A percentile compares a stretch with the other conserved stretches of the same genome.
Conservation (phyloP, 2,113 vertebrate genomes). For the Pteropus alecto region DNA sequence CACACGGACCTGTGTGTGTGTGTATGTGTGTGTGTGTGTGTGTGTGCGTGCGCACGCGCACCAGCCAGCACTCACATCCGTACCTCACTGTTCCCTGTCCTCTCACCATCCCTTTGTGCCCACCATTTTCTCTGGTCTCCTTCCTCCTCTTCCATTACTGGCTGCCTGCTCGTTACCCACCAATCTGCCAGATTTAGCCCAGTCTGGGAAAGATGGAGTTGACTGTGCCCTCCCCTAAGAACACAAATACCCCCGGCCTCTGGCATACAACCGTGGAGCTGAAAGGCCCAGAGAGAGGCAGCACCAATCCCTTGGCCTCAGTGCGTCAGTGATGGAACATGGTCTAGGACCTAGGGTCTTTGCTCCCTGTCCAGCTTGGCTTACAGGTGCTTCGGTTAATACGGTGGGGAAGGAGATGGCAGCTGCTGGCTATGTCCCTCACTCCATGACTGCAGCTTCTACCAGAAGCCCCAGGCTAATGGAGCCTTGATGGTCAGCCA, state of each 20-base stretch:
- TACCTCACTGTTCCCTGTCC: too few relatives aligned
- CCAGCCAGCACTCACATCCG: neutral
- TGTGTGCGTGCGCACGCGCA: too few relatives aligned
- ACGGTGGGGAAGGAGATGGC: neutral
- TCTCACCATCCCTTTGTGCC: too few relatives aligned
- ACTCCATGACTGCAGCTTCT: neutral
- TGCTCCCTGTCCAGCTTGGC: neutral
- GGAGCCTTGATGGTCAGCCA: neutral
- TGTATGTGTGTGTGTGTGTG: too few relatives aligned
- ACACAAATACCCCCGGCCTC: fast-evolving
- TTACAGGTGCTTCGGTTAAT: neutral
- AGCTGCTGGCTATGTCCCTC: neutral
- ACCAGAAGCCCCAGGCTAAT: neutral
- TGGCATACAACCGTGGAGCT: fast-evolving
- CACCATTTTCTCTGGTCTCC: neutral
- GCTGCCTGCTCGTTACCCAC: neutral
- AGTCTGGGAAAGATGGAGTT: neutral
- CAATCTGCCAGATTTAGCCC: neutral
- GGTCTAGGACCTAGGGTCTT: neutral
- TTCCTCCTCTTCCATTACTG: neutral
- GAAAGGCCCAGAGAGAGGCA: neutral
- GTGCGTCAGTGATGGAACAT: fast-evolving
- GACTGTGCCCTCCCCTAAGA: fast-evolving
- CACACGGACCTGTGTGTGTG: too few relatives aligned
- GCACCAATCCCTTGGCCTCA: neutral